These are phyloP conservation scores for Lytechinus variegatus DNA, from an alignment of 35 echinoderm and acorn worm genomes.

Conservation along the genomic window DNA sequence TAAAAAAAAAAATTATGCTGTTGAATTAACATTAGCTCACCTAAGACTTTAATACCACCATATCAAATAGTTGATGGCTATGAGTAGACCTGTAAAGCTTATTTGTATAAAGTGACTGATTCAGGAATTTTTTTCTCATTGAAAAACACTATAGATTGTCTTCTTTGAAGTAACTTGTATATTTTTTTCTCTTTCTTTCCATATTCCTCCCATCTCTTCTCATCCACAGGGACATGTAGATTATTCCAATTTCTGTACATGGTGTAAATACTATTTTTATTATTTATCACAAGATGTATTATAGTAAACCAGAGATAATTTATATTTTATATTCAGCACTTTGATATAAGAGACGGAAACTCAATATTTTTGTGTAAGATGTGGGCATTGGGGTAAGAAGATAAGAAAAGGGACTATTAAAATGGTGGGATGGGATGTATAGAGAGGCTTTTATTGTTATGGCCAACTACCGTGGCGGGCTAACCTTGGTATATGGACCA, in stretches of 20 bases:
- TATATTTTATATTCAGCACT: constrained; percentile 51
- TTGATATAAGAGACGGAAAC: background rate
- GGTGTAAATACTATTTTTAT: constrained; percentile 52
- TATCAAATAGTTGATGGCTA: background rate
- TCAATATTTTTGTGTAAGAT: constrained; percentile 6
- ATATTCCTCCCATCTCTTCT: too few relatives aligned
- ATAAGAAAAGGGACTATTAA: background rate
- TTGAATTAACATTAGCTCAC: too few relatives aligned
- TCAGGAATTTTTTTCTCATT: too few relatives aligned
- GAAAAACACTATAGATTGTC: background rate
- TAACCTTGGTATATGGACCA: background rate
- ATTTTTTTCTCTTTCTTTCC: constrained; percentile 30
- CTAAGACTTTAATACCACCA: background rate
- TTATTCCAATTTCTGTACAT: constrained; percentile 46
- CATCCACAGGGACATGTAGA: constrained; percentile 32
- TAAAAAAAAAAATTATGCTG: too few relatives aligned
- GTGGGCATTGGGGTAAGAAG: background rate
- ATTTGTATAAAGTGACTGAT: too few relatives aligned
- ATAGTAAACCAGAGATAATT: constrained; percentile 56
- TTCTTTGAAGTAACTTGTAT: background rate
- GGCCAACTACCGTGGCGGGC: background rate
- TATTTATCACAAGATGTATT: constrained; percentile 55
- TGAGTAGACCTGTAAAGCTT: background rate
- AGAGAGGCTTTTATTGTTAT: background rate
- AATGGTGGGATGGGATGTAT: background rate